These are phyloP conservation scores for Allolobophora icterica DNA, from an alignment of 2,888 invertebrate species.

Conservation along the genomic window DNA sequence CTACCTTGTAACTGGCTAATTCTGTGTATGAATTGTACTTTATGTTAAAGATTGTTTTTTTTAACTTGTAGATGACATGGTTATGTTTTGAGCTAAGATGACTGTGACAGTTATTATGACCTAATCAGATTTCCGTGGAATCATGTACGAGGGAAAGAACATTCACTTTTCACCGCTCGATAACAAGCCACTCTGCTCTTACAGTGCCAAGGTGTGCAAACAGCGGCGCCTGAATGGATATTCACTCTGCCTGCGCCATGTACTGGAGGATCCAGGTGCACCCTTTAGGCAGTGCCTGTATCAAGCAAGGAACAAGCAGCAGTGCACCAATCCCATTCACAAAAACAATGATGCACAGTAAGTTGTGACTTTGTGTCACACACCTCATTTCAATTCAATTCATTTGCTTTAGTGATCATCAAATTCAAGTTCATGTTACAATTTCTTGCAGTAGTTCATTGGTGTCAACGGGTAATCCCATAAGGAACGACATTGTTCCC, in stretches of 20 bases:
- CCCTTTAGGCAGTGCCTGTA: conserved; percentile 83
- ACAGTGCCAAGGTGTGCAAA: conserved; percentile 67
- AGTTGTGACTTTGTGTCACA: conserved; percentile 45
- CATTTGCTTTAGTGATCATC: too few relatives aligned
- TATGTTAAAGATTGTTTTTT: not conserved
- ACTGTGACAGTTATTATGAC: not conserved
- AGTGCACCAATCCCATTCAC: conserved; percentile 67
- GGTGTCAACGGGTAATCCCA: too few relatives aligned
- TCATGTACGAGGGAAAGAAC: conserved; percentile 68
- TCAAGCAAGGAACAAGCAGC: conserved; percentile 67
- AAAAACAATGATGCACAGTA: conserved; percentile 66
- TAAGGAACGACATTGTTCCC: too few relatives aligned
- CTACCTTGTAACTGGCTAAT: not conserved
- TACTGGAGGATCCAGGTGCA: conserved; percentile 81
- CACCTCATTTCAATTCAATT: not conserved
- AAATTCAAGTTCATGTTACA: too few relatives aligned
- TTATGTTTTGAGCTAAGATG: not conserved
- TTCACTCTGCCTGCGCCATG: conserved; percentile 81
- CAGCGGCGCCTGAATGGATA: conserved; percentile 74
- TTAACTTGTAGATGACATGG: conserved; percentile 7
- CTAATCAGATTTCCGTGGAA: not conserved
- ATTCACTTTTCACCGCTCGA: conserved; percentile 67
- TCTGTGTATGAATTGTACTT: not conserved
- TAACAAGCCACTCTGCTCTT: conserved; percentile 67
- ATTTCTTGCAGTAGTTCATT: too few relatives aligned